phyloP scores from a whole-genome alignment of 1,140 invertebrate genomes.

The Heliconius himera region DNA sequence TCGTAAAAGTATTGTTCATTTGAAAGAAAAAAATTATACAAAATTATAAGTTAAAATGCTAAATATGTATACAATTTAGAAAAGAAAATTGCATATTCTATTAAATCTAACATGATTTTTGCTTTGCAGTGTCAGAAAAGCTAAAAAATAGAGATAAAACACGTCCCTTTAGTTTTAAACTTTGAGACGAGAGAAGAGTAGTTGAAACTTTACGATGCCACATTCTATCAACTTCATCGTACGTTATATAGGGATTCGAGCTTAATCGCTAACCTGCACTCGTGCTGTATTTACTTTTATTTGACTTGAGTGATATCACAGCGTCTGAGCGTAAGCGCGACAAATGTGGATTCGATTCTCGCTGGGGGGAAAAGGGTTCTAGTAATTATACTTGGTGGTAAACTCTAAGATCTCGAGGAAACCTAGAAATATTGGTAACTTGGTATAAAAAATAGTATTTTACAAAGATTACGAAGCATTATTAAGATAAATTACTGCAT shows the following conservation, averaged over 20 bases:
- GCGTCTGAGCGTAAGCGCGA: too few relatives aligned
- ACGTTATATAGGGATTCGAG: background rate
- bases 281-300: background rate
- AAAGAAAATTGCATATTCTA: background rate
- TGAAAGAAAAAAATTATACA: too few relatives aligned
- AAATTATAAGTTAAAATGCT: too few relatives aligned
- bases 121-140: background rate
- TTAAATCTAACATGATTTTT: background rate
- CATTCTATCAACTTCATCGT: slow-evolving; percentile 9
- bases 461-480: too few relatives aligned
- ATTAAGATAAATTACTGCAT: too few relatives aligned
- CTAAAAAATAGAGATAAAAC: background rate
- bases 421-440: background rate
- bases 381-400: too few relatives aligned
- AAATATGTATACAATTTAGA: too few relatives aligned
- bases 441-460: background rate
- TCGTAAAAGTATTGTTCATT: too few relatives aligned
- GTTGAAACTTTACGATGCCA: slow-evolving; percentile 16
- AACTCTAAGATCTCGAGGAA: too few relatives aligned
- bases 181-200: slow-evolving; percentile 16
- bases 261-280: slow-evolving; percentile 6
- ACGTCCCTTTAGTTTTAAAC: slow-evolving; percentile 14
- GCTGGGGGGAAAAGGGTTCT: too few relatives aligned
- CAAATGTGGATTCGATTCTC: too few relatives aligned
- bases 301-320: background rate